phyloP scores from a whole-genome alignment of 2,113 vertebrate species.

The Corynorhinus townsendii region DNA sequence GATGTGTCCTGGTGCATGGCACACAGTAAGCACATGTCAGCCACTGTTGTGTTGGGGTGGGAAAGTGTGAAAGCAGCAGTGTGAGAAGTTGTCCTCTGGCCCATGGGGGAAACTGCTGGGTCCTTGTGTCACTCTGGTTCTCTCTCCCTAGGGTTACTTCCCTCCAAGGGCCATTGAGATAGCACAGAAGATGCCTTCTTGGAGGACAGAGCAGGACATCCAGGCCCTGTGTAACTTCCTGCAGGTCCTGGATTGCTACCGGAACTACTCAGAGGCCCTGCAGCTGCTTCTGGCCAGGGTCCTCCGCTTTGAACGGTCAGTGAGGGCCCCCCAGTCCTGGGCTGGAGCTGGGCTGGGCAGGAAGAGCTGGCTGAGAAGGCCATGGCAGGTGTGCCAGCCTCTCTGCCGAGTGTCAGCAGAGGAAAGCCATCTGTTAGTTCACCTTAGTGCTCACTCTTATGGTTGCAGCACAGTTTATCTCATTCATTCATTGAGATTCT shows the following conservation, averaged over 20 bases:
- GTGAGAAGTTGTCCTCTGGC: background rate
- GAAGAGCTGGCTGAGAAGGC: background rate
- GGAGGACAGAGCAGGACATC: constrained; percentile 73
- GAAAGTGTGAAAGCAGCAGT: background rate
- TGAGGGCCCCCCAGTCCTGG: background rate
- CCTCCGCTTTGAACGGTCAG: constrained; percentile 80
- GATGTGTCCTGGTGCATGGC: background rate
- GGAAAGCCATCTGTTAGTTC: background rate
- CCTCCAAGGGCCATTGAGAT: constrained; percentile 74
- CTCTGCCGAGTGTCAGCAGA: background rate
- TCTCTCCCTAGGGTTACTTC: constrained; percentile 76
- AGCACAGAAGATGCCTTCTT: constrained; percentile 66
- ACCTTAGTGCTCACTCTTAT: background rate
- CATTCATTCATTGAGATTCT: background rate
- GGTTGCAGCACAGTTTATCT: background rate
- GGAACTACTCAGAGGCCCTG: constrained; percentile 62
- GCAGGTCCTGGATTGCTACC: constrained; percentile 65
- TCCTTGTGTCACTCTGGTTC: background rate
- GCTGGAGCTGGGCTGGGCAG: background rate
- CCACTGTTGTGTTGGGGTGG: background rate
- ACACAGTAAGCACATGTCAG: background rate
- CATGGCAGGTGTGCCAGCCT: background rate
- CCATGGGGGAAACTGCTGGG: background rate
- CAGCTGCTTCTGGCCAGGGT: constrained; percentile 76
- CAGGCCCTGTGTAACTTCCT: constrained; percentile 68